Evolutionary conservation across 2,113 vertebrate genomes (phyloP), one percentile per base, ranked within the genome.

Genomic region (Chionis minor): DNA sequence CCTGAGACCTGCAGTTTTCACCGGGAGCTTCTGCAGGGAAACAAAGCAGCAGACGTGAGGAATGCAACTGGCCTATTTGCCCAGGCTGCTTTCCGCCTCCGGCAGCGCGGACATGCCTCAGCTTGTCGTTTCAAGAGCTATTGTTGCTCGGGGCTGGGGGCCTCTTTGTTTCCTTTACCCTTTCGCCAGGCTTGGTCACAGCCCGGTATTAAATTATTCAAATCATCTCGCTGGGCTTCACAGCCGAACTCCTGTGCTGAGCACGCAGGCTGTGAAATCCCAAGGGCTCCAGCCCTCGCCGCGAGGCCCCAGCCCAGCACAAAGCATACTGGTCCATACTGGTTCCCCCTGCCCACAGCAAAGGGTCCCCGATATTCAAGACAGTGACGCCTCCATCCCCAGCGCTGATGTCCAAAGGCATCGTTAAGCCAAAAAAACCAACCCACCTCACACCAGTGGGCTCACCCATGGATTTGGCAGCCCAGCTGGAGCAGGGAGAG

Each of bases 11-110:
- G 93, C 87, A 80, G 88, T 69, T 86, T 93, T 59, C 92, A 91
- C 65, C 65, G 3, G 86, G 69, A 89, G 94, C 92, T 91, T 91
- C 94, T 69, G 95, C 58, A 26, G 54, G 92, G 65, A 91, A 94
- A 97, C 97, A 97, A 97, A 97, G 97, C 96, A 63, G 90, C 92
- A 92, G 97, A 87, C 96, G 72, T 80, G 89, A 96, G 94, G 96
- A 95, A 96, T 96, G 94, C 92, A 45, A 94, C 38, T 62, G 96
- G 74, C 94, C 95, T 94, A 82, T 94, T 88, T 89, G 97, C 88
- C 65, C 51, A 9, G 66, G 89, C 94, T 81, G 92, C 67, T 74
- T 91, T 69, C 28, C 72, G 96, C 96, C 96, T 90, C 61, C 38
- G 93, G 94, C 93, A 32, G 81, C 61, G 23, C 38, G 69, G 94